Percentiles rank a stretch among this genome's conserved stretches.
These are phyloP conservation scores for Dendrophyllia cribrosa DNA, from an alignment of 64 coral and sea anemone genomes.

Conservation along the genomic window DNA sequence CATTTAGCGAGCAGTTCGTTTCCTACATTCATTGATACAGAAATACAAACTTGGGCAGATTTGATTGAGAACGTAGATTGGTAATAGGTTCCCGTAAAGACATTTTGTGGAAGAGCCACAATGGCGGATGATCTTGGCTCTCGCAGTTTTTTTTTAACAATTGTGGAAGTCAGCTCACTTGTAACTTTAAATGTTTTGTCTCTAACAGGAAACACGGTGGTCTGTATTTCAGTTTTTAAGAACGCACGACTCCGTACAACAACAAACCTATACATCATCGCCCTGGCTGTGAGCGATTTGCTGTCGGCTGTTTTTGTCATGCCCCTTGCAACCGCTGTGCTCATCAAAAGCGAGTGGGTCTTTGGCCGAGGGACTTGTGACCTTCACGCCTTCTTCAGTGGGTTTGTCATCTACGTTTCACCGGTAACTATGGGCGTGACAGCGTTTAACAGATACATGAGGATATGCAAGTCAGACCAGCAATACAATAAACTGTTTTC, in stretches of 20 bases:
- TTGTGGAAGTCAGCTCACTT: neutral
- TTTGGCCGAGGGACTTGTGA: neutral
- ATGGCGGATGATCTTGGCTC: neutral
- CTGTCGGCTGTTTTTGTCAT: neutral
- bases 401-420: neutral
- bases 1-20: too few species aligned
- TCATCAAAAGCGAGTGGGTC: neutral
- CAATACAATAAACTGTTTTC: constrained; percentile 16
- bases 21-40: too few species aligned
- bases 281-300: neutral
- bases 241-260: neutral
- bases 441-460: neutral
- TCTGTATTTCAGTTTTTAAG: neutral
- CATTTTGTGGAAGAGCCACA: too few species aligned
- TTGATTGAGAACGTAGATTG: too few species aligned
- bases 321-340: neutral
- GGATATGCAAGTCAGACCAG: neutral
- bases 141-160: neutral
- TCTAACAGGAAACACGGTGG: neutral
- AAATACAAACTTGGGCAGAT: too few species aligned
- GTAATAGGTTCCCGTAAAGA: neutral
- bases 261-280: neutral
- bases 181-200: neutral
- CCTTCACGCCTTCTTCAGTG: neutral
- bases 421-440: neutral